Evolutionary conservation across 2,113 vertebrate species (phyloP).

Genomic region (Isurus oxyrinchus): DNA sequence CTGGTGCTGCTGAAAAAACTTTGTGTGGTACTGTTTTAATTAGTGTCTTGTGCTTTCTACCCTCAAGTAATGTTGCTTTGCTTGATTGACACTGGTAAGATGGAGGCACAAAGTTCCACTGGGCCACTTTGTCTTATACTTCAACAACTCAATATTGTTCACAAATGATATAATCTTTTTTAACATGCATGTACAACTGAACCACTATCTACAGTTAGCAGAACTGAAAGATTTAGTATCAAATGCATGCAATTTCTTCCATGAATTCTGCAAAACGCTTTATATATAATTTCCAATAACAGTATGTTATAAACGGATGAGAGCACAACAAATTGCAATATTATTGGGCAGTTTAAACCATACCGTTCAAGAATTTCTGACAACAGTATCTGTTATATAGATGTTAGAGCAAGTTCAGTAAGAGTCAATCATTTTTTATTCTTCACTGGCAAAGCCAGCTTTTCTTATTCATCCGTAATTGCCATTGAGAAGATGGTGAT

Average conservation of each 20-base stretch:
- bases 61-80: slow-evolving; percentile 5
- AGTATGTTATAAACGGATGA: background rate
- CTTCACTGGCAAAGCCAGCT: background rate
- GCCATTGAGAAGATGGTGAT: background rate
- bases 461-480: background rate
- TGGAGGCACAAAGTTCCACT: background rate
- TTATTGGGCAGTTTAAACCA: background rate
- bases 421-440: background rate
- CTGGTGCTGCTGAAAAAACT: background rate
- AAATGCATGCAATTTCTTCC: background rate
- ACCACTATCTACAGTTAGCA: background rate
- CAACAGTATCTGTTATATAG: background rate
- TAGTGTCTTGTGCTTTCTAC: background rate
- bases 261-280: background rate
- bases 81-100: background rate
- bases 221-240: background rate
- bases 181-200: background rate
- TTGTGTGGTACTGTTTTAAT: slow-evolving; percentile 15
- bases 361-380: background rate
- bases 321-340: background rate
- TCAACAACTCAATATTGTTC: slow-evolving; percentile 18
- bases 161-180: background rate
- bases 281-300: background rate
- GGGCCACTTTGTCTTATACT: background rate
- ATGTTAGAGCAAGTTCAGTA: background rate